Evolutionary conservation across 2,888 invertebrate genomes (phyloP).

Genomic region (Hesperia comma): DNA sequence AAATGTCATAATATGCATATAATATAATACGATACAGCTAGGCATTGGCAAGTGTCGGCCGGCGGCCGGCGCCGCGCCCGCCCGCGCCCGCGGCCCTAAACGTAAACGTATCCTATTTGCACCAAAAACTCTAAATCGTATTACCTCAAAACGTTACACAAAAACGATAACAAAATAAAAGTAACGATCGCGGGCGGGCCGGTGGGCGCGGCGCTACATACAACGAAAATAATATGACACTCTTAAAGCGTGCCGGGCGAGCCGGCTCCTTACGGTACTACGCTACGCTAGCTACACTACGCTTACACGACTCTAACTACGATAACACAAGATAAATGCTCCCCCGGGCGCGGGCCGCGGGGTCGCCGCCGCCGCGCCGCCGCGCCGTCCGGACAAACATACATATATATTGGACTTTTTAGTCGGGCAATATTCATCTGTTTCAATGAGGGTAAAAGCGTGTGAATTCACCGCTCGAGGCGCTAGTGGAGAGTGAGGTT

Average conservation of each 20-base stretch:
- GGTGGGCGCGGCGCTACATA: constrained; percentile 49
- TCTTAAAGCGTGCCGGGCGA: constrained; percentile 59
- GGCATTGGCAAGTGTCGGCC: constrained; percentile 76
- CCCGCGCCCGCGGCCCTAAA: constrained; percentile 21
- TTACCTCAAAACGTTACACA: constrained; percentile 10
- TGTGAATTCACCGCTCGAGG: no score
- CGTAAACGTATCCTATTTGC: constrained; percentile 30
- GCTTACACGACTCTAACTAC: constrained; percentile 28
- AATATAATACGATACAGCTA: constrained; percentile 62
- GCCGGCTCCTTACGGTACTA: constrained; percentile 38
- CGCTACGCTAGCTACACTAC: constrained; percentile 31
- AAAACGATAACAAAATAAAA: constrained; percentile 19
- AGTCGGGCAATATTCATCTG: no score
- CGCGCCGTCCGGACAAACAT: not conserved
- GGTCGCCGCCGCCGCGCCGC: not conserved
- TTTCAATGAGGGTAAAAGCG: no score
- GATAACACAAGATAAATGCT: constrained; percentile 43
- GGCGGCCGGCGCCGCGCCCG: constrained; percentile 29
- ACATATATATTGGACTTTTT: no score
- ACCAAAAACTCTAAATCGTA: constrained; percentile 24
- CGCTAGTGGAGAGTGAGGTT: no score
- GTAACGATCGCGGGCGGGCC: constrained; percentile 40
- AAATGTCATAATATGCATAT: constrained; percentile 61
- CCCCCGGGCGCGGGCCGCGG: not conserved
- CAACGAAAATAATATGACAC: constrained; percentile 65